Conservation (phyloP, 2,888 invertebrate genomes). For the Perizoma affinitatum region DNA sequence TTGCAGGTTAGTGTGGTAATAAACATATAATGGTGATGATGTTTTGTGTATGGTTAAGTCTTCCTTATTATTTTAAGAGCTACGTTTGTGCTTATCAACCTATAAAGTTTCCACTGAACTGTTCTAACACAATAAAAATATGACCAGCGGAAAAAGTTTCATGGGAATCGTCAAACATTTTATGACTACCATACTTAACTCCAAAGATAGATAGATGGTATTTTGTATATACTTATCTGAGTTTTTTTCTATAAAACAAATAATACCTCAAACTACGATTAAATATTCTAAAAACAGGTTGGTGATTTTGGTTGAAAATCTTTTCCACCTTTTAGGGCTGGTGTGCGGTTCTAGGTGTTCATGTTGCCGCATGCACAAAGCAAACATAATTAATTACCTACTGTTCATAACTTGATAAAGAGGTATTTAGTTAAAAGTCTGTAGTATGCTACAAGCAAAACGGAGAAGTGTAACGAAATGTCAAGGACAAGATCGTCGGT, state of each 20-base stretch:
- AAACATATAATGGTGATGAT: conserved; percentile 21
- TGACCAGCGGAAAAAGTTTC: too few species aligned
- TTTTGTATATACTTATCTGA: too few species aligned
- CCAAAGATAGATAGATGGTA: too few species aligned
- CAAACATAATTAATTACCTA: conserved; percentile 29
- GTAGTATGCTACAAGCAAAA: conserved; percentile 51
- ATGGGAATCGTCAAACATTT: too few species aligned
- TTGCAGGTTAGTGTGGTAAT: conserved; percentile 36
- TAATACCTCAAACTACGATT: too few species aligned
- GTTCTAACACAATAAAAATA: too few species aligned
- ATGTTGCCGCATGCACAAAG: conserved; percentile 15
- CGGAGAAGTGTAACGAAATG: conserved; percentile 66
- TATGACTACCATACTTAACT: too few species aligned
- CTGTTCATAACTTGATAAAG: conserved; percentile 43
- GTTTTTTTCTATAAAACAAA: too few species aligned
- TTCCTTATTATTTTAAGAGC: conserved; percentile 3
- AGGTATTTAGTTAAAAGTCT: conserved; percentile 54
- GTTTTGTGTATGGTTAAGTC: conserved; percentile 13
- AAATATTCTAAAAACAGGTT: neutral
- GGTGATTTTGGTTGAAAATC: neutral
- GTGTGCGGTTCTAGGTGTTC: too few species aligned
- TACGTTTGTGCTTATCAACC: neutral
- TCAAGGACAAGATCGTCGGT: conserved; percentile 63
- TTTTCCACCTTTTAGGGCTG: too few species aligned
- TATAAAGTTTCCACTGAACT: too few species aligned